Evolutionary conservation across 2,888 invertebrate genomes (phyloP).

Genomic region (Drosophila mimica): DNA sequence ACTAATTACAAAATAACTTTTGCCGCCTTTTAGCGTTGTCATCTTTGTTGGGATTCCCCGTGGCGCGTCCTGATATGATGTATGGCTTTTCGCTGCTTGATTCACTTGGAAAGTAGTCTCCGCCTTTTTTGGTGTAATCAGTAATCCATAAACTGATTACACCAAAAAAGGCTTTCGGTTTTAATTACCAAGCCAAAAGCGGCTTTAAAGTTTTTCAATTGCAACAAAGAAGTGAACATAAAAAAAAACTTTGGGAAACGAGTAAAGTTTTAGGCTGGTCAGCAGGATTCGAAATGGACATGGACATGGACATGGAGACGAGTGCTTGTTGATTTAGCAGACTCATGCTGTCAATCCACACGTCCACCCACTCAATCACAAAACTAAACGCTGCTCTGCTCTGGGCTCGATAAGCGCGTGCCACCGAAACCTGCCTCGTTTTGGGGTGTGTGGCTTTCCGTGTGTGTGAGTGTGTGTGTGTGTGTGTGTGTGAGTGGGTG

Average conservation of each 20-base stretch:
- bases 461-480: conserved; percentile 4
- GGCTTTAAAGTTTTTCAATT: conserved; percentile 37
- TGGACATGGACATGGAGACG: conserved; percentile 21
- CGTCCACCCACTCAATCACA: conserved; percentile 80
- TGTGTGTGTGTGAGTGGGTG: conserved; percentile 3
- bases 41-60: conserved; percentile 76
- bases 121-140: too few relatives aligned
- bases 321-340: conserved; percentile 77
- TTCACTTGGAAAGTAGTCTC: conserved; percentile 32
- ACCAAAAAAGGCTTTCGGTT: conserved; percentile 61
- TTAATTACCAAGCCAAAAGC: conserved; percentile 61
- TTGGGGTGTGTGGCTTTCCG: conserved; percentile 16
- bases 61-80: conserved; percentile 64
- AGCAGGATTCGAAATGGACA: conserved; percentile 6
- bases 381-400: conserved; percentile 73
- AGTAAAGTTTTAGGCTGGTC: conserved; percentile 7
- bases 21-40: conserved; percentile 62
- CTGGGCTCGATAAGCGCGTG: conserved; percentile 74
- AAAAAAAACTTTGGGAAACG: conserved; percentile 11
- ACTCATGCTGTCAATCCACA: conserved; percentile 83
- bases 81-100: conserved; percentile 71
- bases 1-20: conserved; percentile 79
- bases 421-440: conserved; percentile 42
- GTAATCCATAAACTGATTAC: too few relatives aligned
- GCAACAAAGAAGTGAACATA: background rate